Evolutionary conservation across 1,140 invertebrate genomes (phyloP), one percentile per base, ranked within the genome.

Genomic region (Chelonus insularis): DNA sequence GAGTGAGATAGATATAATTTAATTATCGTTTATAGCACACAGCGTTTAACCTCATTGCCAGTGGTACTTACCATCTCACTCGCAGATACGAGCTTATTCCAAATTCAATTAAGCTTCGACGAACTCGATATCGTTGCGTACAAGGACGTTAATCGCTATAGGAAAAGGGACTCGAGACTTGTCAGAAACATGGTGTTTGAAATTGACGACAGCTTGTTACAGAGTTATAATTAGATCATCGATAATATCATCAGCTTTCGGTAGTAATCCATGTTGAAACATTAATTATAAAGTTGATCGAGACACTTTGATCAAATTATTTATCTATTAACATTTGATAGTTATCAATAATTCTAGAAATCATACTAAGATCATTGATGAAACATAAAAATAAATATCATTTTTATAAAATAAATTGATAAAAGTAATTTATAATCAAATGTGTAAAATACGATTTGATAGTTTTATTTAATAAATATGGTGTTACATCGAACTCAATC

Each of bases 381-480:
- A n/a, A n/a, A n/a, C n/a, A n/a, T n/a, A n/a, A n/a, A n/a, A n/a
- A n/a, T n/a, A n/a, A n/a, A n/a, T n/a, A n/a, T n/a, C n/a, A n/a
- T n/a, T n/a, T n/a, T n/a, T n/a, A n/a, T n/a, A n/a, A n/a, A n/a
- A n/a, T n/a, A n/a, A n/a, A n/a, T n/a, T n/a, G n/a, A n/a, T n/a
- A n/a, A n/a, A n/a, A n/a, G n/a, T n/a, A n/a, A n/a, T n/a, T n/a
- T n/a, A n/a, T n/a, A n/a, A n/a, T n/a, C n/a, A n/a, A n/a, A n/a
- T n/a, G n/a, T 45, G 47, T 50, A 69, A 72, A 72, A 71, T 71
- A 72, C 58, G 63, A 71, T 60, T 72, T 65, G 67, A 63, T 73
- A 72, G 66, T 45, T 71, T 72, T 73, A 72, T 71, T 72, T 64
- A 73, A 73, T 73, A 73, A 73, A 73, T 73, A 73, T 72, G 73